phyloP scores from a whole-genome alignment of 2,113 vertebrate genomes.

The Rynchops niger region DNA sequence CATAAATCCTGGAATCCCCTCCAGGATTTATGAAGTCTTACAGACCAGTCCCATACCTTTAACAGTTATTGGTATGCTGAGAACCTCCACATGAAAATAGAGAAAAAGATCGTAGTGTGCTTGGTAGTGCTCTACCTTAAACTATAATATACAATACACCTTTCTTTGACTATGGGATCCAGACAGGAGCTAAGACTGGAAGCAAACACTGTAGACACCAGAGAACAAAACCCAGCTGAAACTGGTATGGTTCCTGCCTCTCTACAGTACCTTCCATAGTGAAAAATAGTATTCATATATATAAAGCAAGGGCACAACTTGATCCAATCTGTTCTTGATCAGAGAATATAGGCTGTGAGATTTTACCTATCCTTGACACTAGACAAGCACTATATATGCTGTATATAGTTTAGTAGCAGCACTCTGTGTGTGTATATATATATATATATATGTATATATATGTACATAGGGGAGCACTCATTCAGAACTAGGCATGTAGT shows the following conservation, averaged over 20 bases:
- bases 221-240: background rate
- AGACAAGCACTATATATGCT: background rate
- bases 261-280: background rate
- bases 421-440: background rate
- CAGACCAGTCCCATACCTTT: background rate
- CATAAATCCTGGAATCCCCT: background rate
- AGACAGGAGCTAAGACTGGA: background rate
- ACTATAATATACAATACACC: background rate
- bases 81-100: background rate
- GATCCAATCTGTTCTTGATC: background rate
- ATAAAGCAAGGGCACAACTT: background rate
- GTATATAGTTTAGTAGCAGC: background rate
- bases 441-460: rapidly evolving
- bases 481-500: background rate
- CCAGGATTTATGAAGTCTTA: background rate
- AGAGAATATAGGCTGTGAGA: background rate
- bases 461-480: background rate
- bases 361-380: background rate
- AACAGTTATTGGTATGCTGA: background rate
- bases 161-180: background rate
- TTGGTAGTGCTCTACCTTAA: background rate
- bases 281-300: background rate
- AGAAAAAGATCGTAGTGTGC: background rate
- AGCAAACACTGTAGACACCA: background rate
- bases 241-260: background rate